Conservation (phyloP, 2,113 vertebrate species). For the Carlito syrichta region DNA sequence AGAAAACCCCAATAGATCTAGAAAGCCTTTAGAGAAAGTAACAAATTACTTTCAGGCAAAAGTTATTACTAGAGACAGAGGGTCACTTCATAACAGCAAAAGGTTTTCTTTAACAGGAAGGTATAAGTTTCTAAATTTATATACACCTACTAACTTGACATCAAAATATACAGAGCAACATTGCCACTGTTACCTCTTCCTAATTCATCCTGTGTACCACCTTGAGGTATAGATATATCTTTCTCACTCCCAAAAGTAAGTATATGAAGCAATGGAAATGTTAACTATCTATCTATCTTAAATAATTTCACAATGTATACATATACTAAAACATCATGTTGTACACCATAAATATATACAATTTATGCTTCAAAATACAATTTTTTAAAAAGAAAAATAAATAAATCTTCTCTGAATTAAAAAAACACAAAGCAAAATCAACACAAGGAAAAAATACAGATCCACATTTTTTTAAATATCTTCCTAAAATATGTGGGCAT, state of each 20-base stretch:
- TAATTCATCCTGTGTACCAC: too few species aligned
- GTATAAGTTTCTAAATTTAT: not conserved
- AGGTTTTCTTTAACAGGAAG: not conserved
- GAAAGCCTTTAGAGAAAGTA: not conserved
- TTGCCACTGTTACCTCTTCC: too few species aligned
- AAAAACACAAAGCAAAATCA: not conserved
- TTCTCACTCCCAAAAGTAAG: too few species aligned
- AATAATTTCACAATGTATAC: too few species aligned
- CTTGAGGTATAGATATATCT: too few species aligned
- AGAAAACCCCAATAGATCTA: not conserved
- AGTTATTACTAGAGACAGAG: not conserved
- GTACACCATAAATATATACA: too few species aligned
- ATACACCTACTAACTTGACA: not conserved
- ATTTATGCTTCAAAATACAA: too few species aligned
- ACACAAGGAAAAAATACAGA: not conserved
- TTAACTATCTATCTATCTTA: too few species aligned
- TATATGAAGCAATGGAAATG: too few species aligned
- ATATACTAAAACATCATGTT: too few species aligned
- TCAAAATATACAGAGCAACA: not conserved
- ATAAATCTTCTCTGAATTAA: too few species aligned
- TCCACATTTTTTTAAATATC: not conserved
- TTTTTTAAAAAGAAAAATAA: too few species aligned
- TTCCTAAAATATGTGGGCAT: not conserved
- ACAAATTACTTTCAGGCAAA: not conserved
- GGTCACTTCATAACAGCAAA: not conserved